Evolutionary conservation across 2,888 invertebrate genomes (phyloP).

Genomic region (Arrhopalites spinosus): DNA sequence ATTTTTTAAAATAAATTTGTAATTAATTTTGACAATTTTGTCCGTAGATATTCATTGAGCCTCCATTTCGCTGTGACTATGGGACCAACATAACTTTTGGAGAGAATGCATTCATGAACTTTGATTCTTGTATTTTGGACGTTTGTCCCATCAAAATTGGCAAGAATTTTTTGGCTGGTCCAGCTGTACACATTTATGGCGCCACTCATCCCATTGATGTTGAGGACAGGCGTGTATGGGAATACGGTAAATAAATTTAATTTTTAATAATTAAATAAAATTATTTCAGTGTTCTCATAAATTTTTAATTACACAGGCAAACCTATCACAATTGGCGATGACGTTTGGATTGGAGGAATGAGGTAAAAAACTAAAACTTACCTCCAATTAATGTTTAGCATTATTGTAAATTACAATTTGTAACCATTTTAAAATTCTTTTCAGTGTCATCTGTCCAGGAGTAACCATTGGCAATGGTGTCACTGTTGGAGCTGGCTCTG

Average conservation of each 20-base stretch:
- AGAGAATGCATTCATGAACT: constrained; percentile 48
- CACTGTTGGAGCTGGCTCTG: constrained; percentile 18
- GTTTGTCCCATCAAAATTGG: constrained; percentile 32
- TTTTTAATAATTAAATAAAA: too few relatives aligned
- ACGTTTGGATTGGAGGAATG: constrained; percentile 38
- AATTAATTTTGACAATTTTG: too few relatives aligned
- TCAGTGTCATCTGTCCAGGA: constrained; percentile 20
- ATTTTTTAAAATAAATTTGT: too few relatives aligned
- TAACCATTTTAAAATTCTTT: not conserved
- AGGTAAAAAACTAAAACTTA: too few relatives aligned
- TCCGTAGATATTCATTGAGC: constrained; percentile 37
- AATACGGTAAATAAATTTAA: not conserved
- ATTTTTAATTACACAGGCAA: constrained; percentile 2
- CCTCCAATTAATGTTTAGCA: not conserved
- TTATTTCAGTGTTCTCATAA: too few relatives aligned
- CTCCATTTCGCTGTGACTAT: constrained; percentile 44
- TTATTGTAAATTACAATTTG: constrained; percentile 32
- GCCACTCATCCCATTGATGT: constrained; percentile 28
- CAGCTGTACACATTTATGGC: constrained; percentile 32
- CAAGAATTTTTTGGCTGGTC: constrained; percentile 32
- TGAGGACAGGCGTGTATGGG: not conserved
- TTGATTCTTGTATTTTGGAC: constrained; percentile 45
- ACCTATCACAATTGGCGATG: constrained; percentile 30
- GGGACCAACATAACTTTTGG: constrained; percentile 50
- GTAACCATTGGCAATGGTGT: constrained; percentile 31